These are phyloP conservation scores for Cuculus canorus DNA, from an alignment of 2,797 vertebrate genomes.

Conservation along the genomic window DNA sequence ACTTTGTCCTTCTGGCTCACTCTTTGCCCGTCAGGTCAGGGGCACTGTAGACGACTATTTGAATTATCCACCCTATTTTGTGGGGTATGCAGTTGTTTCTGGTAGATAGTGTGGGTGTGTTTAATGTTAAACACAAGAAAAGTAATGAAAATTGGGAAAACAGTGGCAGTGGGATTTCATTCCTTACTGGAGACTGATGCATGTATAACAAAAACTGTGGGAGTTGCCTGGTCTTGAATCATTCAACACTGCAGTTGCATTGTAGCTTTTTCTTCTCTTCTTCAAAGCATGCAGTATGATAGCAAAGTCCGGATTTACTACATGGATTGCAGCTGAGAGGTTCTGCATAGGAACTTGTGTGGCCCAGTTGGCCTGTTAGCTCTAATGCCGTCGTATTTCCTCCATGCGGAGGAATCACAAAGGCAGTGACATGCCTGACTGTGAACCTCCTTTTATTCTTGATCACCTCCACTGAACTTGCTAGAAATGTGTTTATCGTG, in stretches of 20 bases:
- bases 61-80: neutral
- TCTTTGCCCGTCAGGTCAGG: neutral
- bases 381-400: neutral
- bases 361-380: neutral
- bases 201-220: neutral
- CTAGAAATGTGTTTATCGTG: neutral
- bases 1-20: neutral
- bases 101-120: neutral
- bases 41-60: neutral
- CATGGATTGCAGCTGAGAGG: neutral
- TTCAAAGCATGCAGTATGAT: fast-evolving
- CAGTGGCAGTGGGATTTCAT: neutral
- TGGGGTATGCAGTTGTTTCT: neutral
- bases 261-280: neutral
- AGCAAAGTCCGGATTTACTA: neutral
- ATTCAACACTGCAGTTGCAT: neutral
- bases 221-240: neutral
- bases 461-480: neutral
- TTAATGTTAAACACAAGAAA: neutral
- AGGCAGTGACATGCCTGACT: neutral
- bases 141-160: neutral
- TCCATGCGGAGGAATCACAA: neutral
- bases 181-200: neutral
- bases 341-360: neutral
- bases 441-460: neutral